These are phyloP conservation scores for Neoitamus cyanurus DNA, from an alignment of 2,888 invertebrate genomes.

Conservation along the genomic window DNA sequence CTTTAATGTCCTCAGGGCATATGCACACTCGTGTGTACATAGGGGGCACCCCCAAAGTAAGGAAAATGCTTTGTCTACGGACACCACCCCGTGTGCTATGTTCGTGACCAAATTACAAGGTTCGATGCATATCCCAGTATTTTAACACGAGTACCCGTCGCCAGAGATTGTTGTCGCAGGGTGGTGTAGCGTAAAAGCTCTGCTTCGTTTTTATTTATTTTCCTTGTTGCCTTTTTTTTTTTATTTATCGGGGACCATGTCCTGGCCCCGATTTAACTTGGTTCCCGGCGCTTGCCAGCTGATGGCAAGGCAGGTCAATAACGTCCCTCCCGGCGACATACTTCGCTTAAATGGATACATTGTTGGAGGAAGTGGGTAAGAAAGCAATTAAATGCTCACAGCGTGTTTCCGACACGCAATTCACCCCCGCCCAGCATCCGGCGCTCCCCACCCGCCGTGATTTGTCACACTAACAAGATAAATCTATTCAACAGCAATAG, in stretches of 20 bases:
- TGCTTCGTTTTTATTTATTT: not conserved
- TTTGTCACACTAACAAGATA: not conserved
- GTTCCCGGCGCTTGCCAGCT: not conserved
- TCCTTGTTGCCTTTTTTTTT: not conserved
- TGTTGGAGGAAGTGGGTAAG: not conserved
- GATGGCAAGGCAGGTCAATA: not conserved
- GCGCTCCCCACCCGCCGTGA: not conserved
- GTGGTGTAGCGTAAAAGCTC: constrained; percentile 18
- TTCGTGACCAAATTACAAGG: constrained; percentile 8
- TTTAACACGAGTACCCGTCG: constrained; percentile 13
- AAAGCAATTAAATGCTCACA: not conserved
- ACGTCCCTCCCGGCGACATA: not conserved
- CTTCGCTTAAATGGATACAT: not conserved
- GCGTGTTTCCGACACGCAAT: constrained; percentile 24
- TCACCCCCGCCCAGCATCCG: not conserved
- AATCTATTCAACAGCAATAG: not conserved
- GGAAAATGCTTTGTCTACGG: not conserved
- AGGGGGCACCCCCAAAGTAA: not conserved
- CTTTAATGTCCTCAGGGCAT: not conserved
- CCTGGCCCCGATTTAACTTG: not conserved
- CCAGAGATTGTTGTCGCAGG: constrained; percentile 5
- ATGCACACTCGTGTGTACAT: not conserved
- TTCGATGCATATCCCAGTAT: not conserved
- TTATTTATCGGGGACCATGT: not conserved
- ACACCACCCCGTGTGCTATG: not conserved